These are phyloP conservation scores for Hystrix cristata DNA, from an alignment of 2,113 vertebrate genomes.

Conservation along the genomic window DNA sequence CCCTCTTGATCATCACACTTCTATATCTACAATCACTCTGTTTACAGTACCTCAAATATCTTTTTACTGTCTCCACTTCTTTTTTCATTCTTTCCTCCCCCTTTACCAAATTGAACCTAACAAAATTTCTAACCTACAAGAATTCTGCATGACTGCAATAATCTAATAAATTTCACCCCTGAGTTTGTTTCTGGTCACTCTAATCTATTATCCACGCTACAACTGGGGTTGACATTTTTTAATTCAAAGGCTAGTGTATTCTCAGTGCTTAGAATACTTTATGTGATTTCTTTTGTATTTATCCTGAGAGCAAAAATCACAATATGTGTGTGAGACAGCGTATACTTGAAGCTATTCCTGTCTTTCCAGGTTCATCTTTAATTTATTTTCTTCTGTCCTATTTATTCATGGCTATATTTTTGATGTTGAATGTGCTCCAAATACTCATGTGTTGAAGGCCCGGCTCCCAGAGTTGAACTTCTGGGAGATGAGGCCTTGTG, in stretches of 20 bases:
- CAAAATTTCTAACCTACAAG: background rate
- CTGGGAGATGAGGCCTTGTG: too few relatives aligned
- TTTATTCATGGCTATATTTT: background rate
- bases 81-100: background rate
- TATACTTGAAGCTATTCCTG: background rate
- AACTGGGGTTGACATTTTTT: conserved; percentile 20
- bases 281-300: background rate
- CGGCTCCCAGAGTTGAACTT: background rate
- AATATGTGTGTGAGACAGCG: background rate
- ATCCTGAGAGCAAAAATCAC: background rate
- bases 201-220: background rate
- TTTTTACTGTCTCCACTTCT: conserved; percentile 23
- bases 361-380: background rate
- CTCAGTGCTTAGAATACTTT: background rate
- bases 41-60: background rate
- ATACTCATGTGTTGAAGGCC: background rate
- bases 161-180: background rate
- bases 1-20: background rate
- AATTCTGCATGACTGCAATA: background rate
- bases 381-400: background rate
- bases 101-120: background rate
- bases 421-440: background rate
- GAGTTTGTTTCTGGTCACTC: conserved; percentile 31
- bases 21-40: background rate
- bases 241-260: conserved; percentile 19